Conservation (phyloP, 2,113 vertebrate genomes). For the Pagrus major region DNA sequence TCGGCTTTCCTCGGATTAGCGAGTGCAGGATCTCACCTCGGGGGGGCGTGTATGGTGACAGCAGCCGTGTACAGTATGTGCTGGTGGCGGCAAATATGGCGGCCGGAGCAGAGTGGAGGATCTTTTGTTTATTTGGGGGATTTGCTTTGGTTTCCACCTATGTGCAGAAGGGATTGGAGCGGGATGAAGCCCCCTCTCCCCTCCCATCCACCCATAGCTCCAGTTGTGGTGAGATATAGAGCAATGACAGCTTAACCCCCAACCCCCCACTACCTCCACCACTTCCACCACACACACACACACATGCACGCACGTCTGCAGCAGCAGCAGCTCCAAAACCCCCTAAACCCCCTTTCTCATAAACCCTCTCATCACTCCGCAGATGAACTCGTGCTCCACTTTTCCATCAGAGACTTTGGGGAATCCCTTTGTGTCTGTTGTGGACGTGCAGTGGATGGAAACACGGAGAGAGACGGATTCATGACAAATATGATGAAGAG, state of each 20-base stretch:
- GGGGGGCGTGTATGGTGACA: background rate
- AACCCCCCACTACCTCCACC: background rate
- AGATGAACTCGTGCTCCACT: slow-evolving; percentile 71
- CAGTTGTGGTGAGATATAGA: slow-evolving; percentile 71
- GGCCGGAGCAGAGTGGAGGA: slow-evolving; percentile 31
- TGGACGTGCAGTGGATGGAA: slow-evolving; percentile 11
- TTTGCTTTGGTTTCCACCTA: slow-evolving; percentile 57
- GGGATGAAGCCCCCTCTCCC: slow-evolving; percentile 57
- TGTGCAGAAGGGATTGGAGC: slow-evolving; percentile 55
- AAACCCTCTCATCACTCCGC: slow-evolving; percentile 40
- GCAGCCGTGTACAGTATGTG: background rate
- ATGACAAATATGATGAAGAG: slow-evolving; percentile 39
- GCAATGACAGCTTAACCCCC: slow-evolving; percentile 76
- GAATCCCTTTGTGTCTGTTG: slow-evolving; percentile 70
- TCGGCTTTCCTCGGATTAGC: slow-evolving; percentile 57
- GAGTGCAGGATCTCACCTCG: slow-evolving; percentile 4
- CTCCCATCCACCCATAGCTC: slow-evolving; percentile 16
- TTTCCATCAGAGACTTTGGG: slow-evolving; percentile 61
- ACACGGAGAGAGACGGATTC: slow-evolving; percentile 7
- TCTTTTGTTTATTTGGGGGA: slow-evolving; percentile 67
- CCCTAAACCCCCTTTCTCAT: slow-evolving; percentile 47
- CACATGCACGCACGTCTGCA: slow-evolving; percentile 22
- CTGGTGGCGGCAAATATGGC: background rate
- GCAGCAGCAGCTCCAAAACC: slow-evolving; percentile 31
- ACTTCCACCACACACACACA: slow-evolving; percentile 18